Evolutionary conservation across 2,113 vertebrate genomes (phyloP).

Genomic region (Theristicus caerulescens): DNA sequence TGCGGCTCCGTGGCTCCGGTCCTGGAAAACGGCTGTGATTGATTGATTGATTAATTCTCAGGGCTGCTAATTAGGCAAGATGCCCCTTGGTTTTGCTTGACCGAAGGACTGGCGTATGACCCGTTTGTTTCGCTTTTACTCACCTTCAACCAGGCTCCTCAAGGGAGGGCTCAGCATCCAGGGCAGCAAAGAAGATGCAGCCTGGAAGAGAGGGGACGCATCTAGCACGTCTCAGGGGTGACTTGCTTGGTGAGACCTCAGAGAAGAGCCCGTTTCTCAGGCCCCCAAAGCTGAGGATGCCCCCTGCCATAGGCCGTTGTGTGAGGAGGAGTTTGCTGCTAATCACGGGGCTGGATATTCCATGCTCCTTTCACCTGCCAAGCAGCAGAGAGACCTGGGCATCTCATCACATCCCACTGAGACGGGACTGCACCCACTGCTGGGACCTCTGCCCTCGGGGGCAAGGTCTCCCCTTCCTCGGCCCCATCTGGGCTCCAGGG

Average conservation of each 20-base stretch:
- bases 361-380: not conserved
- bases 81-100: not conserved
- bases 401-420: not conserved
- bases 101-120: not conserved
- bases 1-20: fast-evolving
- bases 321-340: not conserved
- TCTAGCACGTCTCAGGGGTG: fast-evolving
- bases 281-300: not conserved
- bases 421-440: not conserved
- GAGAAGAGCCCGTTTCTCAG: not conserved
- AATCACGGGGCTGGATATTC: no score
- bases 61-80: not conserved
- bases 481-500: not conserved
- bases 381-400: not conserved
- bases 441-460: not conserved
- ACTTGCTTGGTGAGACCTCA: not conserved
- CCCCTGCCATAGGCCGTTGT: not conserved
- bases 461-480: not conserved
- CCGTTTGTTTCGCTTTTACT: not conserved
- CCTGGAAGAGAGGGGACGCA: fast-evolving
- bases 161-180: not conserved
- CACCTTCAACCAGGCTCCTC: not conserved
- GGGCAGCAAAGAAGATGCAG: not conserved
- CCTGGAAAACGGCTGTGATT: not conserved
- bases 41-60: not conserved